Conservation (phyloP, 2,113 vertebrate genomes). For the Miniopterus natalensis region DNA sequence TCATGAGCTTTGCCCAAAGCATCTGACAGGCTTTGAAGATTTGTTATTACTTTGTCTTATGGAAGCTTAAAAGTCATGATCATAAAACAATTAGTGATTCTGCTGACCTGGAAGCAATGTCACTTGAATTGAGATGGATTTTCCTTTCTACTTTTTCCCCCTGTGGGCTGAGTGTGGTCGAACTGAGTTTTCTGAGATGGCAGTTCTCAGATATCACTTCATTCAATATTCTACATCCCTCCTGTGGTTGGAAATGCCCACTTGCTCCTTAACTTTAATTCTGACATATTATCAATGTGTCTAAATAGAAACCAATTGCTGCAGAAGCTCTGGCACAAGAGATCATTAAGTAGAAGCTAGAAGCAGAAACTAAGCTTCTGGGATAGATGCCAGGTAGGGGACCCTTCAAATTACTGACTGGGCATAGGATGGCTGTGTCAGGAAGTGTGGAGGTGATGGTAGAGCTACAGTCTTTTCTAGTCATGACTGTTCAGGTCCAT, state of each 20-base stretch:
- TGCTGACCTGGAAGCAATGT: conserved; percentile 74
- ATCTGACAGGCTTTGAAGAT: conserved; percentile 50
- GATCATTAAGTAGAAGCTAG: not conserved
- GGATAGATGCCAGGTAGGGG: not conserved
- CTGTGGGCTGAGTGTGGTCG: not conserved
- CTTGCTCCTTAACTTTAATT: not conserved
- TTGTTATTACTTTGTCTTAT: conserved; percentile 68
- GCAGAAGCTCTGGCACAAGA: not conserved
- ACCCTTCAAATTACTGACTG: no score
- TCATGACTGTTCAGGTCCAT: not conserved
- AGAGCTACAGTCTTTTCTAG: not conserved
- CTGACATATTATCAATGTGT: not conserved
- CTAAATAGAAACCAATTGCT: not conserved
- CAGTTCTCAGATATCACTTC: conserved; percentile 32
- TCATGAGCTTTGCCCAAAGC: not conserved
- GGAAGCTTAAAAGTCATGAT: conserved; percentile 68
- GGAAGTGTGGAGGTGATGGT: not conserved
- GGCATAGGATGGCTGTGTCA: no score
- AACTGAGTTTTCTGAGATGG: conserved; percentile 53
- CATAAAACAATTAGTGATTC: conserved; percentile 79
- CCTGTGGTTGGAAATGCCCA: conserved; percentile 18
- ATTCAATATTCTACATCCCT: conserved; percentile 20
- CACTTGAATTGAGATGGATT: conserved; percentile 69
- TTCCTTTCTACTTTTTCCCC: not conserved
- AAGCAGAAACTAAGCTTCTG: not conserved